A percentile compares a stretch with the other conserved stretches of the same genome.
phyloP scores from a whole-genome alignment of 2,113 vertebrate genomes.

The Scolopax mira region DNA sequence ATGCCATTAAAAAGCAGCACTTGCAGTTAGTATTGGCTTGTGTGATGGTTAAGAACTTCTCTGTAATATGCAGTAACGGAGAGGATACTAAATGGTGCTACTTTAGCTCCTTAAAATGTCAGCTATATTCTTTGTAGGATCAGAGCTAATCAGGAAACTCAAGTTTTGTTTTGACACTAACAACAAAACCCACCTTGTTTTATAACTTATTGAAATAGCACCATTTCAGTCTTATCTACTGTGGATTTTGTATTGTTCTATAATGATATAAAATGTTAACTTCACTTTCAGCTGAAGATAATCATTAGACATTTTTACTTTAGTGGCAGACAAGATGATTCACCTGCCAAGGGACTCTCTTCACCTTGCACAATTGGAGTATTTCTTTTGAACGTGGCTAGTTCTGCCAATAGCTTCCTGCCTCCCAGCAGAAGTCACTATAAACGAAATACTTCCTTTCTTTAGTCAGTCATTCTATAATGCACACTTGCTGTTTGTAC shows the following conservation, averaged over 20 bases:
- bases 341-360: background rate
- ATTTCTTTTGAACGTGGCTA: background rate
- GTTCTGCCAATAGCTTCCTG: background rate
- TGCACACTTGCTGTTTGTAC: background rate
- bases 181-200: background rate
- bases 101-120: background rate
- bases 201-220: background rate
- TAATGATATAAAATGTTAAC: background rate
- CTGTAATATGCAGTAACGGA: background rate
- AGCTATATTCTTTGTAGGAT: background rate
- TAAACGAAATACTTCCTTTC: background rate
- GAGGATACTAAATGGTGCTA: background rate
- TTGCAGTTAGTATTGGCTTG: background rate
- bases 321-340: background rate
- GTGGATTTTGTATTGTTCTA: background rate
- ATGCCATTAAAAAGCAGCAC: background rate
- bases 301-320: background rate
- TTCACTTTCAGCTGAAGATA: background rate
- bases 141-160: background rate
- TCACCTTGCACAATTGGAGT: background rate
- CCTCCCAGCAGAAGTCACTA: background rate
- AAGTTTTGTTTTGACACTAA: background rate
- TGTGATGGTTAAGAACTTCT: background rate
- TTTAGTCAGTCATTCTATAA: background rate
- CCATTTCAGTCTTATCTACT: background rate